Evolutionary conservation across 2,113 vertebrate genomes (phyloP).

Genomic region (Clarias batrachus): DNA sequence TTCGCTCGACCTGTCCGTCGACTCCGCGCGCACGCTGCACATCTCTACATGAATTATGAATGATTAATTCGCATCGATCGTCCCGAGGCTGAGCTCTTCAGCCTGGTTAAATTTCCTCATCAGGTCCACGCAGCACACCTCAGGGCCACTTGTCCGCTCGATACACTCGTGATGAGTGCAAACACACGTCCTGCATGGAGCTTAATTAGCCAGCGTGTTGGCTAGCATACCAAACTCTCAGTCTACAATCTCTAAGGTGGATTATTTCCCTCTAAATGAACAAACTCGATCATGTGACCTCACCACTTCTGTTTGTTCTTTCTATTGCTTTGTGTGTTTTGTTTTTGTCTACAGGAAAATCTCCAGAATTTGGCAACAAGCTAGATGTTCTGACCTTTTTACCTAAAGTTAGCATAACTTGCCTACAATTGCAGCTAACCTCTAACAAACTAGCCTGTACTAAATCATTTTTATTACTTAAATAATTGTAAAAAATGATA

Average conservation of each 20-base stretch:
- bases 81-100: not conserved
- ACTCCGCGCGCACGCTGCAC: too few relatives aligned
- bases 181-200: not conserved
- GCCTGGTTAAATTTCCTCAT: not conserved
- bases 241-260: not conserved
- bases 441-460: not conserved
- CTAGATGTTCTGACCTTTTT: not conserved
- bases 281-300: not conserved
- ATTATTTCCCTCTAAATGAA: not conserved
- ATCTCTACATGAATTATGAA: slow-evolving; percentile 4
- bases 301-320: not conserved
- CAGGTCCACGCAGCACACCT: not conserved
- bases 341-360: not conserved
- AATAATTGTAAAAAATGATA: too few relatives aligned
- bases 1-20: not conserved
- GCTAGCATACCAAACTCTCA: not conserved
- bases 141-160: not conserved
- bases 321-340: not conserved
- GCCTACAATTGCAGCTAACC: not conserved
- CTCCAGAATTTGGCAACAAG: not conserved
- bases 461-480: too few relatives aligned
- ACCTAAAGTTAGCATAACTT: not conserved
- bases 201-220: not conserved
- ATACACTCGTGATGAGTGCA: not conserved
- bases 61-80: not conserved